These are phyloP conservation scores for Heliopora coerulea DNA, from an alignment of 92 coral and sea anemone species.

Conservation along the genomic window DNA sequence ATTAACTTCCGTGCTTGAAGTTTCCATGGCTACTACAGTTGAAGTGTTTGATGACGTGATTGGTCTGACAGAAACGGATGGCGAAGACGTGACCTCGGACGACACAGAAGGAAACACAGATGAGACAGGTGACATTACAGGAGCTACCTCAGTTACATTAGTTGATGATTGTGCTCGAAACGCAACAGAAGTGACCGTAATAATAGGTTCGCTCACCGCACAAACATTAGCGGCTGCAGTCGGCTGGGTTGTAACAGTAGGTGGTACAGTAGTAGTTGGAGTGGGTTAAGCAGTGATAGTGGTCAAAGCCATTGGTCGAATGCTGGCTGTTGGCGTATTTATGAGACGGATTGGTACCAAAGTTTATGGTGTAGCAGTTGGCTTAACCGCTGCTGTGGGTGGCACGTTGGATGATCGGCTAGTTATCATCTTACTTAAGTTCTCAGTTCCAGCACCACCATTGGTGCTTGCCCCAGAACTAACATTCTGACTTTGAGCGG, in stretches of 20 bases:
- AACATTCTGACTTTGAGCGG: slow-evolving; percentile 53
- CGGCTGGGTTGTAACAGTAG: slow-evolving; percentile 51
- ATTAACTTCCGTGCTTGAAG: slow-evolving; percentile 43
- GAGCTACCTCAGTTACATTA: not conserved
- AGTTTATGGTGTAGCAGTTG: slow-evolving; percentile 82
- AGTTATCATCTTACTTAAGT: not conserved
- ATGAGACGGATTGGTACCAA: slow-evolving; percentile 62
- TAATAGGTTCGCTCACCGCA: slow-evolving; percentile 47
- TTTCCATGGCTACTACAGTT: slow-evolving; percentile 17
- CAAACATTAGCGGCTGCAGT: slow-evolving; percentile 57
- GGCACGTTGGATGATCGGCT: slow-evolving; percentile 61
- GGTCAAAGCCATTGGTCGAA: slow-evolving; percentile 85
- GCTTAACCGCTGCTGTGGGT: slow-evolving; percentile 95
- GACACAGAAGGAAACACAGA: slow-evolving; percentile 11
- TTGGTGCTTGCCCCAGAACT: slow-evolving; percentile 5
- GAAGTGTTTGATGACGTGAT: slow-evolving; percentile 48
- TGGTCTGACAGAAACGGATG: slow-evolving; percentile 73
- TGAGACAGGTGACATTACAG: not conserved
- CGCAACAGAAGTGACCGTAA: slow-evolving; percentile 43
- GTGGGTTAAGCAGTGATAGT: slow-evolving; percentile 93
- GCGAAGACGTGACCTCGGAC: slow-evolving; percentile 14
- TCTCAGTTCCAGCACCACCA: not conserved
- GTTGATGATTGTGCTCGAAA: not conserved
- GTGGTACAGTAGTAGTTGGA: slow-evolving; percentile 59
- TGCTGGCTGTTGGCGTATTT: slow-evolving; percentile 86